Percentiles rank a stretch among this genome's conserved stretches.
phyloP scores from a whole-genome alignment of 2,797 vertebrate species.

The Huso huso region DNA sequence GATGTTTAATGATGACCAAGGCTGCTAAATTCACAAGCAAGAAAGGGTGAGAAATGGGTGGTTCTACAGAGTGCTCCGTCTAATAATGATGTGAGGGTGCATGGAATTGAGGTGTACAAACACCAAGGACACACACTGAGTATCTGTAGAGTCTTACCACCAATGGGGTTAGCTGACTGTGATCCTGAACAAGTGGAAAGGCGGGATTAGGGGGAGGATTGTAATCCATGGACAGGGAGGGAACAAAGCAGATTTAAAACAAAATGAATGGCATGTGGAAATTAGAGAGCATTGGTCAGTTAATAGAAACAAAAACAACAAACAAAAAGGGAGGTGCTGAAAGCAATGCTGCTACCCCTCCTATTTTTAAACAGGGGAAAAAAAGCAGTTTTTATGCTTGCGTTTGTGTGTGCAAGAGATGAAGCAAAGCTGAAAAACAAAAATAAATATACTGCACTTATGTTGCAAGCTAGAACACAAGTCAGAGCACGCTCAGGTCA shows the following conservation, averaged over 20 bases:
- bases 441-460: background rate
- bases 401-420: conserved; percentile 43
- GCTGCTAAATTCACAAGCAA: background rate
- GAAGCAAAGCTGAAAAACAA: conserved; percentile 42
- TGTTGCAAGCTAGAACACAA: background rate
- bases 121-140: conserved; percentile 52
- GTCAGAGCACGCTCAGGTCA: too few species aligned
- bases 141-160: conserved; percentile 86
- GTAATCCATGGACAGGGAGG: conserved; percentile 65
- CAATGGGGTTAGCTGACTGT: conserved; percentile 90
- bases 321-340: conserved; percentile 13
- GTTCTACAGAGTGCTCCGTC: conserved; percentile 39
- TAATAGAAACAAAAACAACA: conserved; percentile 31
- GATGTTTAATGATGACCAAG: background rate
- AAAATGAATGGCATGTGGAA: conserved; percentile 71
- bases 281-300: conserved; percentile 65
- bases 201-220: conserved; percentile 62
- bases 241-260: conserved; percentile 82
- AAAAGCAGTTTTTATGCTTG: too few species aligned
- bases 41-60: conserved; percentile 28
- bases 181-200: conserved; percentile 90
- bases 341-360: conserved; percentile 24
- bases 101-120: conserved; percentile 31
- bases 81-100: conserved; percentile 29
- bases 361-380: conserved; percentile 26